A percentile compares a stretch with the other conserved stretches of the same genome.
Evolutionary conservation across 2,888 invertebrate genomes (phyloP).

Genomic region (Lysandra bellargus): DNA sequence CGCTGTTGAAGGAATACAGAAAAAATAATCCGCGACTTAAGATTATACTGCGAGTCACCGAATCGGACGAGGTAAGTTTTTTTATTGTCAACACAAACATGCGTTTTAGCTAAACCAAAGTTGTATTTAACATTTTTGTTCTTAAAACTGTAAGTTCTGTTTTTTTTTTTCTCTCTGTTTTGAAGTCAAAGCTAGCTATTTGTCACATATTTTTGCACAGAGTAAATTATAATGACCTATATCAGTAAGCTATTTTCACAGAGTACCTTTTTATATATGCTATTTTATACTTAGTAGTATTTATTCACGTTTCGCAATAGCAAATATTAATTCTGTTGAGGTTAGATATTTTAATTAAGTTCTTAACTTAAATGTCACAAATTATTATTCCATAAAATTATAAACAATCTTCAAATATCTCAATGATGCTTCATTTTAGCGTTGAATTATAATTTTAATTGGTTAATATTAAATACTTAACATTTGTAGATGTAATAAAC

Average conservation of each 20-base stretch:
- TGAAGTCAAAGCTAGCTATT: background rate
- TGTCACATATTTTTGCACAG: too few relatives aligned
- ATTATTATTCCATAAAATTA: background rate
- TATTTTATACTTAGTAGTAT: background rate
- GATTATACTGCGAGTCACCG: slow-evolving; percentile 77
- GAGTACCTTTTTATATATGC: too few relatives aligned
- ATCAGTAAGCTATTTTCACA: background rate
- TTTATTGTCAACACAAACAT: background rate
- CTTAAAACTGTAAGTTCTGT: background rate
- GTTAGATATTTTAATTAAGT: slow-evolving; percentile 2
- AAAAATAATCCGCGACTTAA: slow-evolving; percentile 74
- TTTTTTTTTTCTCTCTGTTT: background rate
- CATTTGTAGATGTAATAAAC: background rate
- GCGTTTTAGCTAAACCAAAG: background rate
- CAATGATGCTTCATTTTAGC: background rate
- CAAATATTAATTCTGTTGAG: background rate
- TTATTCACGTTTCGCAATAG: background rate
- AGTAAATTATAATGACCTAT: background rate
- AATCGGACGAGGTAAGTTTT: slow-evolving; percentile 79
- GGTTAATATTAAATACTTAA: background rate
- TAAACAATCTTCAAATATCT: background rate
- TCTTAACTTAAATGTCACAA: background rate
- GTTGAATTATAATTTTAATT: background rate
- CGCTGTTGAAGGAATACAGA: slow-evolving; percentile 70
- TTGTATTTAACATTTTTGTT: background rate